phyloP scores from a whole-genome alignment of 1,140 invertebrate species.

The Brachystomella parvula region DNA sequence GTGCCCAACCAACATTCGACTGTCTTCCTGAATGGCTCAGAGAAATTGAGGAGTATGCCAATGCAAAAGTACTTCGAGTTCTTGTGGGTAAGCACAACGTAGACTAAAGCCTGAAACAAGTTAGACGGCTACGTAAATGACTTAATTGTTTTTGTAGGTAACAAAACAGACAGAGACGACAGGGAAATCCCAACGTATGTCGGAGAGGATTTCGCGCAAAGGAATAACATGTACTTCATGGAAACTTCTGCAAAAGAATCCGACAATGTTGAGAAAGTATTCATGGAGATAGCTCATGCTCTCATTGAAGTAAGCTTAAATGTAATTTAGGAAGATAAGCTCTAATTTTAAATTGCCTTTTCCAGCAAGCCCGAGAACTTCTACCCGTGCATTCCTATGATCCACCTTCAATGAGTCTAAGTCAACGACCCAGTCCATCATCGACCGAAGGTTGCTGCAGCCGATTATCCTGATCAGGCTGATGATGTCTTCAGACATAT shows the following conservation, averaged over 20 bases:
- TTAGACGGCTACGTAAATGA: not conserved
- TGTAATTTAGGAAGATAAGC: not conserved
- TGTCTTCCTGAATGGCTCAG: constrained; percentile 88
- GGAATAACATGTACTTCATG: constrained; percentile 93
- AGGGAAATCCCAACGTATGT: constrained; percentile 87
- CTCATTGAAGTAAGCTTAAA: constrained; percentile 63
- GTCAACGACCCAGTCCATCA: constrained; percentile 22
- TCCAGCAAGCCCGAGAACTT: constrained; percentile 34
- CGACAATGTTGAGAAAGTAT: constrained; percentile 92
- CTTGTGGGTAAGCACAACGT: constrained; percentile 64
- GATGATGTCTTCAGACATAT: too few species aligned
- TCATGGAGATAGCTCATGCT: constrained; percentile 90
- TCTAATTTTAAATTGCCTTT: constrained; percentile 7
- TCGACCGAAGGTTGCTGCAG: constrained; percentile 34
- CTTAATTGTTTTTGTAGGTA: constrained; percentile 52
- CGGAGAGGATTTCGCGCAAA: constrained; percentile 90
- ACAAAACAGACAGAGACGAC: constrained; percentile 92
- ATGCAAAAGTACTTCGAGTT: constrained; percentile 84
- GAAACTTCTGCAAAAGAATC: constrained; percentile 98
- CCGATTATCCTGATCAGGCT: constrained; percentile 26
- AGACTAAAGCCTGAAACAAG: not conserved
- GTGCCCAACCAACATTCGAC: constrained; percentile 93
- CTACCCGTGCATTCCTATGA: constrained; percentile 6
- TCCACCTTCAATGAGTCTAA: constrained; percentile 31
- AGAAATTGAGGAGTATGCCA: constrained; percentile 95